These are phyloP conservation scores for Epinotia bilunana DNA, from an alignment of 2,888 invertebrate genomes.

Conservation along the genomic window DNA sequence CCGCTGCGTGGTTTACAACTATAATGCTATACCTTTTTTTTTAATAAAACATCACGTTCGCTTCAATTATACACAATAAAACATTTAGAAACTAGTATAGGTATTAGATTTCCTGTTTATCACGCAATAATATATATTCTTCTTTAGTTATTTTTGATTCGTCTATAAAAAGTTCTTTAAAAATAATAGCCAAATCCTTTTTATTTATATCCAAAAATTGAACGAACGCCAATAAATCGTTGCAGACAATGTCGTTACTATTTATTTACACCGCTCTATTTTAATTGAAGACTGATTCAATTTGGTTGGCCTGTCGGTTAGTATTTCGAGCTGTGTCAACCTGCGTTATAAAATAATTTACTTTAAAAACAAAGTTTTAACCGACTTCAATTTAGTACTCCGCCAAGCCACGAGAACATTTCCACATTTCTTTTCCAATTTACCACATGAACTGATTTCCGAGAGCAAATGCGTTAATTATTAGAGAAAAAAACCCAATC, in stretches of 20 bases:
- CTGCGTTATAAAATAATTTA: background rate
- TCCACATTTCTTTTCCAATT: no score
- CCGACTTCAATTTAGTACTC: no score
- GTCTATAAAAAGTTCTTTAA: background rate
- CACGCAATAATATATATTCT: background rate
- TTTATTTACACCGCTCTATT: slow-evolving; percentile 17
- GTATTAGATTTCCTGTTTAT: no score
- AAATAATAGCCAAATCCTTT: background rate
- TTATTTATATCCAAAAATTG: slow-evolving; percentile 17
- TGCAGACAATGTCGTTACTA: slow-evolving; percentile 7
- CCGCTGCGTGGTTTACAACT: background rate
- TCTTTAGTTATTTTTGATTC: background rate
- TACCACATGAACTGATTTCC: no score
- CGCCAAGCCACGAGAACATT: no score
- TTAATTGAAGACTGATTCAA: slow-evolving; percentile 3
- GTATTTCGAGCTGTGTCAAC: slow-evolving; percentile 16
- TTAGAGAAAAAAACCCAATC: no score
- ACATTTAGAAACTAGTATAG: no score
- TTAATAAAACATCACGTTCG: no score
- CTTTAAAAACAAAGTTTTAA: no score
- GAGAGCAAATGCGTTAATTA: no score
- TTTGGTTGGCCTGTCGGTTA: background rate
- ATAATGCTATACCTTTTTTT: background rate
- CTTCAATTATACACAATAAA: no score
- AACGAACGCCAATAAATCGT: slow-evolving; percentile 23